Base-by-base conservation (phyloP, 2,113 vertebrate species). In the Polypterus senegalus region DNA sequence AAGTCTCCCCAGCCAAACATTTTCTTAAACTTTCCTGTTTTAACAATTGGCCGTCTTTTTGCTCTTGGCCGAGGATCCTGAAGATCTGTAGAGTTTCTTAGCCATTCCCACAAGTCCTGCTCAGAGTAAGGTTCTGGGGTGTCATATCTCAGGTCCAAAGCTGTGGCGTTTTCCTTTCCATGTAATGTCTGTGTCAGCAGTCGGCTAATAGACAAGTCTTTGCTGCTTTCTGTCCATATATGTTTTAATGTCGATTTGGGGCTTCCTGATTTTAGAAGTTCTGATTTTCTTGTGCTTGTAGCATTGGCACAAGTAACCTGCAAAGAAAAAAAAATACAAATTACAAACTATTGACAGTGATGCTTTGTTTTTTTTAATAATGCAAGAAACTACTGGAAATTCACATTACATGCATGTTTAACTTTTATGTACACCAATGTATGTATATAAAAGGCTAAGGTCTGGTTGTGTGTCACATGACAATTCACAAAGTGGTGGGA, bases 1-100 rank as follows among this genome's bases (percentile, higher is more conserved):
- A 99, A 99, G 85, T 99, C 96, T 1, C 96, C 96, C 96, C 96
- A 99, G 76, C 96, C 96, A 54, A 99, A 99, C 96, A 99, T 99
- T 84, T 99, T 99, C 89, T 99, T 99, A 79, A 99, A 99, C 78
- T 98, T 98, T 56, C 96, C 96, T 6, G 96, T 99, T 81, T 99
- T 99, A 70, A 99, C 96, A 11, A 99, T 99, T 59, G 96, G 96
- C 70, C 95, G 84, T 73, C 96, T 82, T 70, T 98, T 97, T 69
- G 92, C 86, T 69, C 96, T 88, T 59, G 93, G 87, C 63, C 91
- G 83, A 47, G 96, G 92, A 65, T 97, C 96, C 81, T 96, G 93
- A 60, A 87, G 81, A 49, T 98, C 96, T 11, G 93, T 94, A 81
- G 92, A 88, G 86, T 98, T 98, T 76, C 92, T 91, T 84, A 98